Base-by-base conservation (phyloP, 2,113 vertebrate species). In the Turnix velox region DNA sequence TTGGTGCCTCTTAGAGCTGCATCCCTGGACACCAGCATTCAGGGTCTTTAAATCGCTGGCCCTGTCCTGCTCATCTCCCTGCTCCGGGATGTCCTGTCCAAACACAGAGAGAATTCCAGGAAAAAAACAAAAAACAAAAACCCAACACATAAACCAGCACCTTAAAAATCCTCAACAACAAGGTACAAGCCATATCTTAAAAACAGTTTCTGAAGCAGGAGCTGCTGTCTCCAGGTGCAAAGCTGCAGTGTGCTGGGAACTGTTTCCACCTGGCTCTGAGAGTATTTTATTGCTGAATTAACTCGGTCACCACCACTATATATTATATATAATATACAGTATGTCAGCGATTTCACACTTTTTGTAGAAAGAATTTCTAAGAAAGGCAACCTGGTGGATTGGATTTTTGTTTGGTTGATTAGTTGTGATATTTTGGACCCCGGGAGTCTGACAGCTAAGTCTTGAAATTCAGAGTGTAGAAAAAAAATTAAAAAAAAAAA, bases 301-400 rank as follows among this genome's bases (percentile, higher is more conserved):
- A 42, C 57, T 93, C 91, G 55, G 78, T 93, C 84, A 59, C 87
- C 55, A 17, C 39, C 63, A 10, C 8, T 31, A 49, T 68, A 85
- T 51, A 40, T 67, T 42, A 75, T 18, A 75, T 59, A 66, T 65
- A 59, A 35, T 33, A 86, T 74, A 92, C 69, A 91, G 83, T n/a
- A 93, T 20, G 33, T 46, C 92, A 71, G 80, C 11, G 0, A 88
- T 68, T 92, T 75, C 93, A 88, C 61, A 82, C 2, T 0, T 72
- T 84, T 78, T 68, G 87, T 71, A 95, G 75, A 94, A 91, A 96
- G 72, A 73, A 66, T 75, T 81, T 91, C 65, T 88, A 40, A 49
- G 76, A 95, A 97, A 97, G 96, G 96, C 96, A 96, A 97, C 93
- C 94, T 95, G 96, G 96, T 97, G 92, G 85, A 33, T 85, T 65